Base-by-base conservation (phyloP, 2,797 vertebrate species). In the Hybognathus amarus region DNA sequence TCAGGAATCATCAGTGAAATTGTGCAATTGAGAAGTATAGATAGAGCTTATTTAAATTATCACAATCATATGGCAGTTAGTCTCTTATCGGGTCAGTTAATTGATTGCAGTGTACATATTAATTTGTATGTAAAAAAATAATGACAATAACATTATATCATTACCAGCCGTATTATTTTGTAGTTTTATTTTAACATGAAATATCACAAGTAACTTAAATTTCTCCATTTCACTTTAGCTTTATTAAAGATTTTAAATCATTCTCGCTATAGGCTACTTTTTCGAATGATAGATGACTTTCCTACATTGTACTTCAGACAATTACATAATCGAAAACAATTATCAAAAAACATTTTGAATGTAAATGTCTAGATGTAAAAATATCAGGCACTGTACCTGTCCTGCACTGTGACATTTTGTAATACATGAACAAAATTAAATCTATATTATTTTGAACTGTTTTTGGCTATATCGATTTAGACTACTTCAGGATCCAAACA, bases 401-500 rank as follows among this genome's bases (percentile, higher is more conserved):
- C 2, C 59, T 61, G 42, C 42, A 45, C 42, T 45, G 24, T 61
- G 12, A 61, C 24, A 61, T 59, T 12, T 24, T 13, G n/a, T 13
- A 24, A 13, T 59, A 13, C 12, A 12, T 24, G n/a, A 13, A 13
- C 56, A 61, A 13, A 61, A 27, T 24, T 13, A 59, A 6, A 59
- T 59, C 10, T 47, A 47, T 59, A 59, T 61, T 27, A 27, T 15
- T 61, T 27, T 27, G 12, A 61, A 6, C 12, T 15, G 59, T 61
- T 61, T 61, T 18, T 27, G 24, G 20, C 52, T 61, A 13, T 61
- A 6, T 61, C 0, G 12, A n/a, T n/a, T 61, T 24, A 6, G 56
- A 10, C 17, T 18, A 20, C 18, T n/a, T 52, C 18, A 1, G 69
- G 77, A 84, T 75, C 61, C 24, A 0, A 80, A 75, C 69, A 80